Evolutionary conservation across 2,888 invertebrate species (phyloP), one percentile per base, ranked within the genome.

Genomic region (Heterodera filipjevi): DNA sequence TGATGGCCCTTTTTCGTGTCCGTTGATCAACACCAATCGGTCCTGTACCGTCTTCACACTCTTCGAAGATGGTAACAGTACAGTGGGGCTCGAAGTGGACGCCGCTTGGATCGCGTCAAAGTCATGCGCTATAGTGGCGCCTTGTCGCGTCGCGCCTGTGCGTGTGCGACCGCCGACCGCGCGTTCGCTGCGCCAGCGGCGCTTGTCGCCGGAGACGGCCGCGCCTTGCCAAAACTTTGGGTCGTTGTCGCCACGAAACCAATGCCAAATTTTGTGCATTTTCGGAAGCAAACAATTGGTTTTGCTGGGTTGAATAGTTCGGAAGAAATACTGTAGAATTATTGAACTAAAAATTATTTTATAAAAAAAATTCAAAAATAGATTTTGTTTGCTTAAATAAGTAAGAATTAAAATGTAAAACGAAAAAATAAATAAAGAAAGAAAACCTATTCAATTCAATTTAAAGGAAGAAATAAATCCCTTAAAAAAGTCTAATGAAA

Each of bases 201-300:
- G 59, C 27, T 59, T 59, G 59, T 59, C 59, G 59, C 59, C 6
- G 6, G 59, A 59, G 59, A 27, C 8, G n/a, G 59, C 59, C 6
- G 59, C 59, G 27, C 59, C 59, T 0, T 59, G 59, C 59, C 59
- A 59, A 59, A 59, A 59, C 59, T 59, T 59, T 27, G 59, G 59
- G 59, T 59, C 59, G 59, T 59, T 59, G 27, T 59, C 59, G 8
- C 59, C 86, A 35, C 84, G 79, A 73, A 86, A 82, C 86, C 86
- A 86, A 64, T 86, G 82, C 85, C 84, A 86, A 71, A 86, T 74
- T 73, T 82, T 82, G 68, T 83, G 82, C 86, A 86, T 86, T 59
- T 59, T 27, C 39, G 10, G 8, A n/a, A 59, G 27, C 19, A 3
- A 49, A 27, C n/a, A 53, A 53, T 53, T 53, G 16, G 5, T 12